Percentiles rank a stretch among this genome's conserved stretches.
Evolutionary conservation across 1,140 invertebrate genomes (phyloP).

Genomic region (Coelopa frigida): DNA sequence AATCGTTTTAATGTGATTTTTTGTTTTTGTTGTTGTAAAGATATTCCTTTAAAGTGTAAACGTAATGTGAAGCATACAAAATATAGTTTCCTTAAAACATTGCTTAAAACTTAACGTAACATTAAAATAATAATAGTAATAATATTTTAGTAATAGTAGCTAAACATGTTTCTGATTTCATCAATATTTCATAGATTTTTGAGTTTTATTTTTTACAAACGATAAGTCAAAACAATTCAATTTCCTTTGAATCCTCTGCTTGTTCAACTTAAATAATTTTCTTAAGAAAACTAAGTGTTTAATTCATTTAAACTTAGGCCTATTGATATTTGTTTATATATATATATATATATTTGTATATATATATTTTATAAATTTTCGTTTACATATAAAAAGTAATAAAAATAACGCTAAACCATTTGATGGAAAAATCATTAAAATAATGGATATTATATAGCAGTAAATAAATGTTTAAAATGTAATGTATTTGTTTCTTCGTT

Average conservation of each 20-base stretch:
- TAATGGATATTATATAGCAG: slow-evolving; percentile 3
- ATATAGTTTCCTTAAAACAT: too few relatives aligned
- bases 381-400: background rate
- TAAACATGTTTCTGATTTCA: background rate
- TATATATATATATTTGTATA: background rate
- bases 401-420: background rate
- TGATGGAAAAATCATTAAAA: too few relatives aligned
- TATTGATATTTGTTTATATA: slow-evolving; percentile 2
- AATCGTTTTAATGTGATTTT: background rate
- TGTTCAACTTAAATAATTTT: background rate
- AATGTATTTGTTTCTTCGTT: too few relatives aligned
- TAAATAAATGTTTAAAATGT: background rate
- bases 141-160: background rate
- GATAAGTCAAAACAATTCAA: slow-evolving; percentile 3
- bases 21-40: too few relatives aligned
- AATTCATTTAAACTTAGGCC: slow-evolving; percentile 7
- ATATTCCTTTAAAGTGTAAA: too few relatives aligned
- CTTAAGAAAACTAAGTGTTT: background rate
- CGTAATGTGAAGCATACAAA: too few relatives aligned
- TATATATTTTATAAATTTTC: slow-evolving; percentile 2
- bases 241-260: slow-evolving; percentile 7
- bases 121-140: slow-evolving; percentile 2
- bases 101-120: too few relatives aligned
- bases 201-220: background rate
- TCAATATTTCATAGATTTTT: background rate